Conservation (phyloP, 2,797 vertebrate genomes). For the Australoheros facetus region DNA sequence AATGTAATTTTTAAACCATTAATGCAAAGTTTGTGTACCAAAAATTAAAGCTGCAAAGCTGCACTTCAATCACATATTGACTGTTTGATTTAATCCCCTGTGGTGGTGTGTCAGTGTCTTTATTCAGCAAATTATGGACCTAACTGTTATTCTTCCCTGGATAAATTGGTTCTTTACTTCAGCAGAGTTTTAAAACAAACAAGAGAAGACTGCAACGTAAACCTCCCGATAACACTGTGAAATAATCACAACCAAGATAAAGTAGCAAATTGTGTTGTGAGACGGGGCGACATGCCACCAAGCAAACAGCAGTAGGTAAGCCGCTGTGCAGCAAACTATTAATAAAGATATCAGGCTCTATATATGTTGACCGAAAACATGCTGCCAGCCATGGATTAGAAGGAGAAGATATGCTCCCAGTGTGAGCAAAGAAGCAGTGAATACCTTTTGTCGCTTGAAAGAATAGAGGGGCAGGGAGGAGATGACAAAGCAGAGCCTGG, state of each 20-base stretch:
- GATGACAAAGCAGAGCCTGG: conserved; percentile 16
- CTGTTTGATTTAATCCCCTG: neutral
- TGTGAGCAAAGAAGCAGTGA: conserved; percentile 16
- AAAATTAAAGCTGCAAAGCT: neutral
- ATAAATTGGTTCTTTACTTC: conserved; percentile 44
- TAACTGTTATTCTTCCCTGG: neutral
- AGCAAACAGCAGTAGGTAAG: conserved; percentile 2
- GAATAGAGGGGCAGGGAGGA: conserved; percentile 16
- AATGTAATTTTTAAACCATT: neutral
- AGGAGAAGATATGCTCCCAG: conserved; percentile 21
- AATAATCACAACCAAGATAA: conserved; percentile 1
- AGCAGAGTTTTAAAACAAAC: conserved; percentile 40
- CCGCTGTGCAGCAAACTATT: conserved; percentile 12
- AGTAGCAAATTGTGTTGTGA: conserved; percentile 13
- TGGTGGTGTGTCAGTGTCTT: neutral
- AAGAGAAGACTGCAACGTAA: conserved; percentile 43
- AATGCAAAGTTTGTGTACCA: neutral
- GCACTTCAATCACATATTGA: neutral
- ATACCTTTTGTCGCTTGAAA: conserved; percentile 20
- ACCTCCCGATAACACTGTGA: conserved; percentile 29
- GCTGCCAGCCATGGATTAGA: neutral
- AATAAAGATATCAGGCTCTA: conserved; percentile 41
- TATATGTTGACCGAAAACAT: conserved; percentile 27
- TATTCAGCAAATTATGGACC: neutral
- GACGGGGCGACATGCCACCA: conserved; percentile 13